phyloP scores from a whole-genome alignment of 1,140 invertebrate genomes.

The Pseudomyrmex flavicornis region DNA sequence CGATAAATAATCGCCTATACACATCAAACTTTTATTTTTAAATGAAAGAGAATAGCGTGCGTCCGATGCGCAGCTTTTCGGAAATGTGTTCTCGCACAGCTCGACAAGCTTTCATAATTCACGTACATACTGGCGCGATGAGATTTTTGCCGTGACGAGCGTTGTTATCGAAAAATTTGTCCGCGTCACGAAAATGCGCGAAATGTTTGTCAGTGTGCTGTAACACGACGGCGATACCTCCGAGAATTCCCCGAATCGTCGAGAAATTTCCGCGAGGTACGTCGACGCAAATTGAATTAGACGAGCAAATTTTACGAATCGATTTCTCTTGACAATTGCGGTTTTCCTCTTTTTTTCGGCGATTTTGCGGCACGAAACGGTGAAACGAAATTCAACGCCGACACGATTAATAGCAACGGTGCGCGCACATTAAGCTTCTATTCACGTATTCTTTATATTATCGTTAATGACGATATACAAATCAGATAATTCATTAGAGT shows the following conservation, averaged over 20 bases:
- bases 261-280: background rate
- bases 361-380: background rate
- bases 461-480: background rate
- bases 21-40: too few relatives aligned
- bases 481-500: background rate
- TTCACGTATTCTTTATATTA: background rate
- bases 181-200: constrained; percentile 8
- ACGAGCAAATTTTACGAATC: constrained; percentile 25
- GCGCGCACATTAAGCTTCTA: background rate
- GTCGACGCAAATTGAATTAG: constrained; percentile 40
- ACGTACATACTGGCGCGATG: background rate
- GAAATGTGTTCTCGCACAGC: too few relatives aligned
- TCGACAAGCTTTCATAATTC: constrained; percentile 24
- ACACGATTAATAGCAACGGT: background rate
- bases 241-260: constrained; percentile 13
- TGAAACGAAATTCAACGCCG: background rate
- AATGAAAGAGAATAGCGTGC: background rate
- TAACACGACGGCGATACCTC: constrained; percentile 25
- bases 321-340: constrained; percentile 1
- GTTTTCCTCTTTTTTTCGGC: background rate
- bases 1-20: background rate
- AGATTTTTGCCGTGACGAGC: constrained; percentile 19
- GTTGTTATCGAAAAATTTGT: constrained; percentile 36
- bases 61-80: background rate
- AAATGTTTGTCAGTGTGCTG: constrained; percentile 29